Base-by-base conservation (phyloP, 2,113 vertebrate species). In the Lycocorax pyrrhopterus region DNA sequence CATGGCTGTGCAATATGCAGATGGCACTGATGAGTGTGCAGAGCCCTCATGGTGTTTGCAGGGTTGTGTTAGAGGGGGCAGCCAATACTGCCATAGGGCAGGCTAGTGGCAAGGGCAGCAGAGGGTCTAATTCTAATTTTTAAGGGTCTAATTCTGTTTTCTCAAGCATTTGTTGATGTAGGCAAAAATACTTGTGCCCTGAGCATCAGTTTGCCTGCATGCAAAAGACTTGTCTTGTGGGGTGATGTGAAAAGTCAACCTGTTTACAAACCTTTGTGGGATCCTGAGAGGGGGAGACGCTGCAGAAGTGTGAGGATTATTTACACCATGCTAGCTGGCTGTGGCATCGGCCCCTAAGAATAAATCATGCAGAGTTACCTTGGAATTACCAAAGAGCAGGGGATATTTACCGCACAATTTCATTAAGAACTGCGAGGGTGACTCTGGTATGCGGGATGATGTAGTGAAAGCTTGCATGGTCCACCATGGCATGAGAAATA, bases 331-430 rank as follows among this genome's bases (percentile, higher is more conserved):
- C 44, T 78, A 67, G 56, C 43, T 82, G 60, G 29, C 58, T 58
- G 41, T 47, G 20, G 37, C 19, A n/a, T 25, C 64, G 16, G 41
- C 47, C 44, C n/a, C 56, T 41, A 87, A 63, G 33, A 53, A 49
- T 26, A 73, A 62, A 51, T 84, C 30, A 6, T 51, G 37, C 74
- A 68, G 84, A 86, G 96, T 95, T 96, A 93, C 89, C 77, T 74
- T 91, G 92, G 77, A 95, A 88, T 97, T 84, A 59, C 39, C 5
- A 6, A 84, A 56, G 56, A 66, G 64, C 17, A 13, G 25, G 41
- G 84, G n/a, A 72, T 89, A 89, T 32, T 91, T 87, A 83, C 87
- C 37, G 10, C 72, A 21, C 87, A 81, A 85, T 91, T 87, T 83
- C 51, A 60, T 93, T 91, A 87, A 84, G n/a, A 29, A 21, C 47